Conservation (phyloP, 2,113 vertebrate species). For the Mobula hypostoma region DNA sequence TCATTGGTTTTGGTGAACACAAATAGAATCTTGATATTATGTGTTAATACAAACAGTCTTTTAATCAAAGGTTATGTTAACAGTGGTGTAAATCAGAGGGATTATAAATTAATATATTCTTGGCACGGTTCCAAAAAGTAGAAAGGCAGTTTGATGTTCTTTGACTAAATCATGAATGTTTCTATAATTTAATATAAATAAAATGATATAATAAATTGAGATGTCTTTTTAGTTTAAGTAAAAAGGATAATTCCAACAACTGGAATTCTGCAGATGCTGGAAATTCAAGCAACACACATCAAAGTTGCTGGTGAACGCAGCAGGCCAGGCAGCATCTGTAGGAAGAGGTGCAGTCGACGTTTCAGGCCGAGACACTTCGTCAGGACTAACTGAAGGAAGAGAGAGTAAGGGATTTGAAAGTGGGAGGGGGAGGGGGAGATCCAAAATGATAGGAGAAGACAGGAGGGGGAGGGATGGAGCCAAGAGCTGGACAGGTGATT, state of each 20-base stretch:
- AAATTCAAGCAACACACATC: too few relatives aligned
- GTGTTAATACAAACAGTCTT: not conserved
- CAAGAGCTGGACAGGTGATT: too few relatives aligned
- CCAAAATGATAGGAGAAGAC: too few relatives aligned
- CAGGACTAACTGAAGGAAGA: too few relatives aligned
- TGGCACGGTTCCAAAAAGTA: not conserved
- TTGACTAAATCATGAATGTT: not conserved
- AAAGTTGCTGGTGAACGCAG: too few relatives aligned
- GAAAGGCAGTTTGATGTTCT: not conserved
- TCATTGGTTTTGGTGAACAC: not conserved
- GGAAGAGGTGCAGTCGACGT: too few relatives aligned
- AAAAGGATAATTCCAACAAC: not conserved
- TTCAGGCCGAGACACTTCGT: too few relatives aligned
- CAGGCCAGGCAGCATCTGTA: too few relatives aligned
- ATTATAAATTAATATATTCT: not conserved
- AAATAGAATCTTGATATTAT: not conserved
- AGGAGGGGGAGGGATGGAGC: too few relatives aligned
- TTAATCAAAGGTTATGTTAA: conserved; percentile 11
- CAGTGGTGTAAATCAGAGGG: not conserved
- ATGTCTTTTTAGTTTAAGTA: not conserved
- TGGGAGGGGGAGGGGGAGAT: too few relatives aligned
- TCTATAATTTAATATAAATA: not conserved
- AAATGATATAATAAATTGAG: not conserved
- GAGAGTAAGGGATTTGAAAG: too few relatives aligned
- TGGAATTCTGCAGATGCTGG: too few relatives aligned